Percentiles rank a stretch among this genome's conserved stretches.
Evolutionary conservation across 2,113 vertebrate genomes (phyloP).

Genomic region (Tragulus kanchil): DNA sequence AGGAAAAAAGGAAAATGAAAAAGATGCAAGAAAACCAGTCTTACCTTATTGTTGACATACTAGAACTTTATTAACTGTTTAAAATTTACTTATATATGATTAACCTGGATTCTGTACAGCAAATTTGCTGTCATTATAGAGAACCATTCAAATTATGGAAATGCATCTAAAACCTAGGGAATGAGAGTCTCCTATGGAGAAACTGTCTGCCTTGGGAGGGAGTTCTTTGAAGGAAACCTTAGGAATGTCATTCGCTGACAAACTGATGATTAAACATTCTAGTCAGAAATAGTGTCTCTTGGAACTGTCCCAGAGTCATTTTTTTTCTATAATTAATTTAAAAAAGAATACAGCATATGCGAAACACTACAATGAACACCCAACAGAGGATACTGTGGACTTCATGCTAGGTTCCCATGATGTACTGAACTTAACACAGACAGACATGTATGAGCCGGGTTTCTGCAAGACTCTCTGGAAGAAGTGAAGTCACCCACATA

Average conservation of each 20-base stretch:
- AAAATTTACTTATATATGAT: background rate
- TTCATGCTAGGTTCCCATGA: background rate
- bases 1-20: constrained; percentile 25
- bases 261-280: background rate
- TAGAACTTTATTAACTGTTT: background rate
- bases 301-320: background rate
- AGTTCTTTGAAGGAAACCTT: background rate
- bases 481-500: background rate
- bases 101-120: background rate
- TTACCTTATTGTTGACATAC: background rate
- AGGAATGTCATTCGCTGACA: background rate
- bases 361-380: background rate
- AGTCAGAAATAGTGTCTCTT: background rate
- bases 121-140: background rate
- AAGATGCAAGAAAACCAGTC: background rate
- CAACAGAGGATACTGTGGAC: background rate
- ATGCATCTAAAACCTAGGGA: background rate
- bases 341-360: background rate
- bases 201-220: background rate
- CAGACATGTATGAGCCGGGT: rapidly evolving
- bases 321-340: constrained; percentile 19
- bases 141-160: background rate
- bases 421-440: background rate
- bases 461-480: background rate
- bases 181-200: background rate